A percentile compares a stretch with the other conserved stretches of the same genome.
Conservation (phyloP, 2,113 vertebrate genomes). For the rabbit (Oryctolagus cuniculus) region mOryCun1.1 NC_091438.1:13628501-13629000, state of each 20-base stretch:
- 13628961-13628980: too few relatives aligned
- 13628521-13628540: conserved; percentile 98
- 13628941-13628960: too few relatives aligned
- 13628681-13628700: conserved; percentile 97
- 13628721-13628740: conserved; percentile 99
- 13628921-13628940: too few relatives aligned
- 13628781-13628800: too few relatives aligned
- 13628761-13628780: conserved; percentile 95
- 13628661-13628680: conserved; percentile 96
- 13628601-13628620: conserved; percentile 95
- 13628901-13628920: too few relatives aligned
- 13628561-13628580: conserved; percentile 99
- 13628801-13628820: too few relatives aligned
- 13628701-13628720: conserved; percentile 97
- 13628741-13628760: conserved; percentile 98
- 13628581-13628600: conserved; percentile 94
- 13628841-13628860: conserved; percentile 92
- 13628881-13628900: too few relatives aligned
- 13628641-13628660: conserved; percentile 96
- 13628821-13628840: not conserved
- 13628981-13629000: too few relatives aligned
- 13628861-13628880: too few relatives aligned
- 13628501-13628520: conserved; percentile 99
- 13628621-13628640: conserved; percentile 95
- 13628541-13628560: conserved; percentile 98